A percentile compares a stretch with the other conserved stretches of the same genome.
Conservation (phyloP, 37 sponge, comb jelly and placozoan genomes). For the Dysidea cf. avara region DNA sequence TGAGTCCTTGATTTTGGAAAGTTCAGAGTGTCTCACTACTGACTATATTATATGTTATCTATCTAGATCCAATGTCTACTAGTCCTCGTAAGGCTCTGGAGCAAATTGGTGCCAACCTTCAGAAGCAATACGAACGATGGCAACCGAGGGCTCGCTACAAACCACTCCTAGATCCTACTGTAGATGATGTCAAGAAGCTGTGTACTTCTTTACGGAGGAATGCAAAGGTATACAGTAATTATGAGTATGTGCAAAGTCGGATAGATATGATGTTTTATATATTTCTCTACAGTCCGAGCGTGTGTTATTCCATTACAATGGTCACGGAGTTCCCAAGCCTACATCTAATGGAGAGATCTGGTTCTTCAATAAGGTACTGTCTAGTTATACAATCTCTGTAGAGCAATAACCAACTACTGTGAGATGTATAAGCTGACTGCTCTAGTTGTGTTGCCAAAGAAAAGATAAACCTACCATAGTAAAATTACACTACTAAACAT, state of each 20-base stretch:
- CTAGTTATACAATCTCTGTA: too few relatives aligned
- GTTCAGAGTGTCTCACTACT: too few relatives aligned
- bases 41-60: too few relatives aligned
- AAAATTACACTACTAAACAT: too few relatives aligned
- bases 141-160: slow-evolving; percentile 92
- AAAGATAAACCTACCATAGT: too few relatives aligned
- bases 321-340: slow-evolving; percentile 95
- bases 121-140: slow-evolving; percentile 95
- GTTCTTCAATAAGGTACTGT: slow-evolving; percentile 93
- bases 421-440: too few relatives aligned
- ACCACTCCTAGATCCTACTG: slow-evolving; percentile 91
- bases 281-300: slow-evolving; percentile 69
- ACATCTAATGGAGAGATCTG: slow-evolving; percentile 96
- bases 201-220: slow-evolving; percentile 82
- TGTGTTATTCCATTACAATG: slow-evolving; percentile 98
- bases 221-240: slow-evolving; percentile 70
- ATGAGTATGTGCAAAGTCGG: too few relatives aligned
- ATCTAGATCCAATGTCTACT: slow-evolving; percentile 80
- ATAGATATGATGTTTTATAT: not conserved
- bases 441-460: too few relatives aligned
- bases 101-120: slow-evolving; percentile 65
- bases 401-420: too few relatives aligned
- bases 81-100: slow-evolving; percentile 84
- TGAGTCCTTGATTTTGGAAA: too few relatives aligned
- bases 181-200: slow-evolving; percentile 88